Evolutionary conservation across 2,797 vertebrate species (phyloP).

Genomic region (Chanos chanos): DNA sequence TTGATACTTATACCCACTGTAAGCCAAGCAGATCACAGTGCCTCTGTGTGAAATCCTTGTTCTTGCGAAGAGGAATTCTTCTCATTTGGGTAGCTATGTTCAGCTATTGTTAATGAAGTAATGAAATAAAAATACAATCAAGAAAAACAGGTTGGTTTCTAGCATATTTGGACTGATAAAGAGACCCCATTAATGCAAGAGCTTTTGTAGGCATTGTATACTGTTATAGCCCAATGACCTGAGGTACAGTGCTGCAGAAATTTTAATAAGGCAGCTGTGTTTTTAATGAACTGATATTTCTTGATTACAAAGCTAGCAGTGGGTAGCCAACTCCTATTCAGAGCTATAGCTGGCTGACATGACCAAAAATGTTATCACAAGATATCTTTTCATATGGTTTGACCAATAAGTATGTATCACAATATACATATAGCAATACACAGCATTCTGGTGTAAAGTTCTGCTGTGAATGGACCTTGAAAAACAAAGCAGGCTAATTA

Average conservation of each 20-base stretch:
- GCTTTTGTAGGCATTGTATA: not conserved
- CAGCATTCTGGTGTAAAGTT: too few species aligned
- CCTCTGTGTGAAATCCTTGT: too few species aligned
- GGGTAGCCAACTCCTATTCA: constrained; percentile 45
- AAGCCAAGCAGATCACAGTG: too few species aligned
- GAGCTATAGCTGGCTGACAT: constrained; percentile 30
- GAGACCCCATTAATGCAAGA: not conserved
- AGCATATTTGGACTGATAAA: not conserved
- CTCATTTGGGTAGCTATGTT: too few species aligned
- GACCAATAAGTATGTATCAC: too few species aligned
- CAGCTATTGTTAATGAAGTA: not conserved
- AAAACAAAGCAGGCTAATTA: too few species aligned
- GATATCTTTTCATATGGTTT: too few species aligned
- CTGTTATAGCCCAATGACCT: not conserved
- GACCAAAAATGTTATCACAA: constrained; percentile 12
- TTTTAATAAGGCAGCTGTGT: constrained; percentile 15
- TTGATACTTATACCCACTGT: too few species aligned
- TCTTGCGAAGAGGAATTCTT: too few species aligned
- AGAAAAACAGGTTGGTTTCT: not conserved
- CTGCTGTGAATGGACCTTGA: too few species aligned
- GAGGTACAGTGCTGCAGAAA: not conserved
- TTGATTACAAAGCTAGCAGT: constrained; percentile 51
- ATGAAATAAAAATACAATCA: not conserved
- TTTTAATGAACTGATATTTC: constrained; percentile 55
- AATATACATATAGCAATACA: too few species aligned